Evolutionary conservation across 30 jellyfish, hydroid and myxozoan species (phyloP), one percentile per base, ranked within the genome.

Genomic region (Catostylus mosaicus): DNA sequence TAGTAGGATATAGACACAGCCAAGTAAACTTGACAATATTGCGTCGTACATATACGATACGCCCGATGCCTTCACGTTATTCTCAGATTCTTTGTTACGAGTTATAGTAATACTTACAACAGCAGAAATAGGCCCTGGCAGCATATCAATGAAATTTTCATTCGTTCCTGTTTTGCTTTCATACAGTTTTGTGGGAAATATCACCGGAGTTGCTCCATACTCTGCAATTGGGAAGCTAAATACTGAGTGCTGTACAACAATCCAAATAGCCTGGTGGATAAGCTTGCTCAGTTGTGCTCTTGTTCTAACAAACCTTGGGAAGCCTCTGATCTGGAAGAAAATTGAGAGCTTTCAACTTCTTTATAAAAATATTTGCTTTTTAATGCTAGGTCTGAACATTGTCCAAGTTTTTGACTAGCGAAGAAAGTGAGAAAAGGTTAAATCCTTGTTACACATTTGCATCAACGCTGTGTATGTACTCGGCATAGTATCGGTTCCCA

Each of bases 191-290:
- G 89, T 78, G n/a, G 89, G 89, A 32, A 35, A 33, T 20, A 37
- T 40, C 9, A 20, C 45, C 19, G 81, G 33, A 18, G 72, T 10
- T 24, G 38, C n/a, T 6, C 89, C 89, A 66, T 78, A 63, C 27
- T 61, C 89, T 24, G 82, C 75, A 6, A 51, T 78, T 37, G 89
- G 89, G 45, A 63, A 78, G 57, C 70, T 78, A 34, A 60, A 62
- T 30, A 47, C 40, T 7, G 89, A 56, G 27, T 78, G 89, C 60
- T 78, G 89, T 7, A 78, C 82, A n/a, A 78, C 82, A 31, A 78
- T 64, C 89, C 89, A 78, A 18, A 78, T 18, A 33, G 63, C 30
- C 26, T 66, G 73, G 10, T 27, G 32, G 9, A 78, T 20, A 10
- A 63, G 30, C 30, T 36, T 47, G 8, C 33, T 35, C 24, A 78